A percentile compares a stretch with the other conserved stretches of the same genome.
Conservation (phyloP, 2,888 invertebrate genomes). For the Drosophila pegasa region DNA sequence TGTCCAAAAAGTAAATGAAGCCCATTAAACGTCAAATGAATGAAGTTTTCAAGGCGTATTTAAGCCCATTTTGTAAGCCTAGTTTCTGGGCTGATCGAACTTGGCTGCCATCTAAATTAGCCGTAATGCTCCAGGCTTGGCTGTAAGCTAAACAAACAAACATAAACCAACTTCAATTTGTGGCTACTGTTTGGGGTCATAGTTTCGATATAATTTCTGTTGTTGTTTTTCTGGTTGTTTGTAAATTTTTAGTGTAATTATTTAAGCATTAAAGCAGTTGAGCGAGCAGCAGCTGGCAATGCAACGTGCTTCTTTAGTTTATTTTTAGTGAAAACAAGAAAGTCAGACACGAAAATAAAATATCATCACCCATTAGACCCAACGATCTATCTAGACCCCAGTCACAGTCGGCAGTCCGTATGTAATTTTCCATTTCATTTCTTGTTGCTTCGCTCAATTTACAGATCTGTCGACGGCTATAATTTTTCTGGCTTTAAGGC, state of each 20-base stretch:
- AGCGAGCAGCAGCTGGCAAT: slow-evolving; percentile 35
- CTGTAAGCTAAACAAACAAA: slow-evolving; percentile 2
- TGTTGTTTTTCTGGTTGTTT: slow-evolving; percentile 36
- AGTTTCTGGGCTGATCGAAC: slow-evolving; percentile 14
- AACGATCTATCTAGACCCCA: slow-evolving; percentile 17
- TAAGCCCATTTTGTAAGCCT: slow-evolving; percentile 25
- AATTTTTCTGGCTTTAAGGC: slow-evolving; percentile 39
- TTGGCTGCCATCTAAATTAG: slow-evolving; percentile 10
- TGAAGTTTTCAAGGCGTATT: slow-evolving; percentile 1
- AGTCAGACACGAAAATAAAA: slow-evolving; percentile 68
- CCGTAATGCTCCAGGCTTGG: slow-evolving; percentile 13
- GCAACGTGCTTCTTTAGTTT: slow-evolving; percentile 31
- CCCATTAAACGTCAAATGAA: slow-evolving; percentile 17
- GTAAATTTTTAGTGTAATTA: slow-evolving; percentile 70
- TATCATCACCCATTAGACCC: slow-evolving; percentile 58
- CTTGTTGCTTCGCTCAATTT: slow-evolving; percentile 31
- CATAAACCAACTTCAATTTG: slow-evolving; percentile 23
- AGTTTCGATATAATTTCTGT: slow-evolving; percentile 59
- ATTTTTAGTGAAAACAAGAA: slow-evolving; percentile 68
- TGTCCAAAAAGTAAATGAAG: background rate
- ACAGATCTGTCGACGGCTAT: slow-evolving; percentile 43
- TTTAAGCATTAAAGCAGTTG: slow-evolving; percentile 78
- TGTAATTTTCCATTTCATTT: slow-evolving; percentile 34
- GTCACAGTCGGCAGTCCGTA: background rate
- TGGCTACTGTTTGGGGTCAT: slow-evolving; percentile 25